Conservation (phyloP, 2,888 invertebrate genomes). For the Ephialtes manifestator region DNA sequence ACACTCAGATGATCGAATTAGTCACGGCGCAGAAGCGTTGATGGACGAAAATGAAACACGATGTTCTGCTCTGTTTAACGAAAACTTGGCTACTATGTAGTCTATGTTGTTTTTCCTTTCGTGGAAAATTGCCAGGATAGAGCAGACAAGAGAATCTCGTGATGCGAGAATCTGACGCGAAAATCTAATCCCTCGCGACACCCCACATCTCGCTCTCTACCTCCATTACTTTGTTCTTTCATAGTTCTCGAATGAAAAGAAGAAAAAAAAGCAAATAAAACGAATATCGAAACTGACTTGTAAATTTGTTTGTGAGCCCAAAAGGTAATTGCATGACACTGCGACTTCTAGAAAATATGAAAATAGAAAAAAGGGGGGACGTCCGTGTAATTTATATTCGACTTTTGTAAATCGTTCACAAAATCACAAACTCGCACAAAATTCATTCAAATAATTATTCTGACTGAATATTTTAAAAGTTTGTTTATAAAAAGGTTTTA, state of each 20-base stretch:
- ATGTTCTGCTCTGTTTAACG: constrained; percentile 54
- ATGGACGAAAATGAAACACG: constrained; percentile 37
- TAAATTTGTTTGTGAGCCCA: constrained; percentile 59
- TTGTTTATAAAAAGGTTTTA: too few species aligned
- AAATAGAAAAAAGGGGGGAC: constrained; percentile 3
- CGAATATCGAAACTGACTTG: constrained; percentile 56
- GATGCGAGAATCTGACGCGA: constrained; percentile 6
- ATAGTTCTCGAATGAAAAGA: constrained; percentile 46
- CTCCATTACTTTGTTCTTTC: constrained; percentile 50
- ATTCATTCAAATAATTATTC: not conserved
- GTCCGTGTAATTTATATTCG: constrained; percentile 3
- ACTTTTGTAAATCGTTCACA: not conserved
- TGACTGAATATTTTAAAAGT: not conserved
- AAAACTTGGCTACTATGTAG: constrained; percentile 49
- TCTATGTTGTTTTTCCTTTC: constrained; percentile 31
- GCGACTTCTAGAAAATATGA: not conserved
- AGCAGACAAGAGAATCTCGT: constrained; percentile 17
- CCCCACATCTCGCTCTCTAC: constrained; percentile 18
- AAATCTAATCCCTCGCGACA: not conserved
- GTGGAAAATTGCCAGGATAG: constrained; percentile 68
- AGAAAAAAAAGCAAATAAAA: constrained; percentile 51
- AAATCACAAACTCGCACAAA: not conserved
- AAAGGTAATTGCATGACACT: constrained; percentile 43
- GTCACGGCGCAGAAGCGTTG: constrained; percentile 5
- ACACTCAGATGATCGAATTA: constrained; percentile 32